Base-by-base conservation (phyloP, 2,797 vertebrate genomes). In the Tachyglossus aculeatus region DNA sequence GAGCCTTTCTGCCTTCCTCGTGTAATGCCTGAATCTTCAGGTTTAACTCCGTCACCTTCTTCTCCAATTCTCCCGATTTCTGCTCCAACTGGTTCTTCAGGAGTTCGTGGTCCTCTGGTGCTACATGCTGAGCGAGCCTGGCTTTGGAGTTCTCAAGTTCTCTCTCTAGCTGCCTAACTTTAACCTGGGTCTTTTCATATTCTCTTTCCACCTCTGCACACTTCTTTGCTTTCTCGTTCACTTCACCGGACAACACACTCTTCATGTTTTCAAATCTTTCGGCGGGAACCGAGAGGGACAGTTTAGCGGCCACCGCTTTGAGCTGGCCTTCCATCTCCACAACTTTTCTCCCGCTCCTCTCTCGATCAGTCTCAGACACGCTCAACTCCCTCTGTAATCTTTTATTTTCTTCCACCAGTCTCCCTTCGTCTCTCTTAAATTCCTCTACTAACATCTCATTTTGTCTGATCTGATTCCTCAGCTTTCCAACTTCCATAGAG, bases 251-350 rank as follows among this genome's bases (percentile, higher is more conserved):
- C 43, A 99, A 83, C 12, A 92, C 90, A 72, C 94, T 95, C 90
- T 94, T 98, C 96, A 98, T 95, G 86, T 91, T 95, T 73, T 99
- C 97, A 21, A 97, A 98, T 60, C 90, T 94, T 84, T 98, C 97
- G 0, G 90, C 67, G 0, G 95, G 91, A 19, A 98, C 90, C 0
- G 81, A 78, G 63, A 80, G 82, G 14, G 80, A 78, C 6, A 95
- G 37, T 67, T 92, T 94, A 0, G 72, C 85, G 9, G 80, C 87
- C 0, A 86, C 25, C n/a, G 95, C 95, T 50, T 92, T 95, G 33
- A 96, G 25, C 65, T 93, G 94, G 64, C 85, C 80, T 57, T 96
- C 94, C 81, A 93, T 64, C 62, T 94, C 93, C 0, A 54, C 0
- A 0, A 93, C 80, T 0, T 67, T 82, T 32, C 92, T 89, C 1